Evolutionary conservation across 2,797 vertebrate species (phyloP), one percentile per base, ranked within the genome.

Genomic region (Carduelis carduelis): DNA sequence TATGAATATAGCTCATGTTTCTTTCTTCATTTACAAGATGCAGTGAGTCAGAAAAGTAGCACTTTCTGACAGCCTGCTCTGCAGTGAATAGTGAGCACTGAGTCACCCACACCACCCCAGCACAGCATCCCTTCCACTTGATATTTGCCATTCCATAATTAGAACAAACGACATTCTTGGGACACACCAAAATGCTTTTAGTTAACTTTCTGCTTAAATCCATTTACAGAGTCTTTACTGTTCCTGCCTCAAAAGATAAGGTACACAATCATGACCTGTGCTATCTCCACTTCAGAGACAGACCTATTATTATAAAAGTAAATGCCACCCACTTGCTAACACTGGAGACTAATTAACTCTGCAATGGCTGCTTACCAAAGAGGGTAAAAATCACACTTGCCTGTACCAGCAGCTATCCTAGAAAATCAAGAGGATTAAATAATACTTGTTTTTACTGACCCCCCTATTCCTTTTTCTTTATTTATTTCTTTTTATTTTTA

Each of bases 61-160:
- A 56, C 34, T 89, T 95, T 90, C 52, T 94, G 93, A 95, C 93
- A 95, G 79, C 44, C 63, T 90, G 69, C 57, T 96, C 81, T 64
- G 41, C 37, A 84, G 59, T 64, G 76, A 87, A 35, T 14, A 72
- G 52, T 61, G 72, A 95, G 69, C 71, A 61, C 30, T 94, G 95
- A 96, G 70, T 97, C 95, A 96, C 77, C 47, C 39, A 3, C 77
- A 50, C 70, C 76, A 94, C 70, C 41, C 53, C 86, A 37, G 70
- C 65, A 88, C 34, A 68, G 57, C 46, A 63, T 81, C 83, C 47
- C 26, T 69, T 78, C 83, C 49, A 11, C 78, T 93, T 93, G 71
- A 37, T 94, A 85, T 96, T 96, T 95, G 69, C 64, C 68, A 11
- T 94, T 94, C 86, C 28, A 49, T 93, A 95, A 93, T 96, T 91